Conservation (phyloP, 2,113 vertebrate genomes). For the Morphnarchus princeps region DNA sequence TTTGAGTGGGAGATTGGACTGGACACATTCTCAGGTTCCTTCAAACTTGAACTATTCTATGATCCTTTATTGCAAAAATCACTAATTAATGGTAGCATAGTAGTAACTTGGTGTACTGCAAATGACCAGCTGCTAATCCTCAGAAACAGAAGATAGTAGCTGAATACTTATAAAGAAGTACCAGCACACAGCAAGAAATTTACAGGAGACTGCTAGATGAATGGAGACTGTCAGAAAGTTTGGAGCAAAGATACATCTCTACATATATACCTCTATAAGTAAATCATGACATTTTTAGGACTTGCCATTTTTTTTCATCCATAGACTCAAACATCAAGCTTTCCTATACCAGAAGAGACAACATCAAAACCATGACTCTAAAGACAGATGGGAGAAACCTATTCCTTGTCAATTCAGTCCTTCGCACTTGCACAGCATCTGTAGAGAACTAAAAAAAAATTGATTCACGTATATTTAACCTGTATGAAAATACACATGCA, state of each 20-base stretch:
- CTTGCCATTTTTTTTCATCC: not conserved
- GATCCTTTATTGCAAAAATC: not conserved
- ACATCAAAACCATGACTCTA: not conserved
- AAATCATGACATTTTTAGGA: not conserved
- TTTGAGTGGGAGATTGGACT: not conserved
- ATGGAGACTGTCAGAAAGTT: not conserved
- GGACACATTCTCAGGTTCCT: not conserved
- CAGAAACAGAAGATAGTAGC: not conserved
- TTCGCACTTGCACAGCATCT: not conserved
- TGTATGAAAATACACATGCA: not conserved
- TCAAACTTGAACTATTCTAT: not conserved
- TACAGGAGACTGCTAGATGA: not conserved
- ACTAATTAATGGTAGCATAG: not conserved
- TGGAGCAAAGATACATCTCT: not conserved
- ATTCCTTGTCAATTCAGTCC: not conserved
- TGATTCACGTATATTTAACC: not conserved
- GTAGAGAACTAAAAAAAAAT: not conserved
- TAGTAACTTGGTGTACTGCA: not conserved
- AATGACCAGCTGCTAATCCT: not conserved
- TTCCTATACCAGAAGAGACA: not conserved
- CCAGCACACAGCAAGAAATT: not conserved
- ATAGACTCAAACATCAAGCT: not conserved
- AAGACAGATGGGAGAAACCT: not conserved
- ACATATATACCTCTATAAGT: accelerated
- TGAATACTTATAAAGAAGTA: accelerated